A percentile compares a stretch with the other conserved stretches of the same genome.
phyloP scores from a whole-genome alignment of 2,113 vertebrate species.

The Monarcha castaneiventris region DNA sequence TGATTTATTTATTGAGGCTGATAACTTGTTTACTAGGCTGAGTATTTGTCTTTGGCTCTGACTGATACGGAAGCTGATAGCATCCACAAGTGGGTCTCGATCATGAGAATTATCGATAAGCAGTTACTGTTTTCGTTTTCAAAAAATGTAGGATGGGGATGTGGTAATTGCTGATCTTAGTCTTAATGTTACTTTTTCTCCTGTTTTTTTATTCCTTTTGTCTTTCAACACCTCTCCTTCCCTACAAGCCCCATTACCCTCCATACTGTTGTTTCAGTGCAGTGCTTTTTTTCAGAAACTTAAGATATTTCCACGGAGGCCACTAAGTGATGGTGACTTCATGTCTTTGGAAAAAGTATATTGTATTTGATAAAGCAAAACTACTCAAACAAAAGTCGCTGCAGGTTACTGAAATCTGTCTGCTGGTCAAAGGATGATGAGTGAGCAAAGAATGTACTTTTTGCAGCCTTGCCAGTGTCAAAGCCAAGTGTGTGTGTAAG shows the following conservation, averaged over 20 bases:
- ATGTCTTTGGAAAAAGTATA: background rate
- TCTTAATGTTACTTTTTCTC: background rate
- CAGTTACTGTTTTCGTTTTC: background rate
- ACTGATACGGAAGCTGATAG: rapidly evolving
- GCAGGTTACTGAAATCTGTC: background rate
- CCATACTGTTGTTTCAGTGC: background rate
- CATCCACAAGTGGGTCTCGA: background rate
- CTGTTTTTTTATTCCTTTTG: background rate
- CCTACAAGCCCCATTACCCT: background rate
- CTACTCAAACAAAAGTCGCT: background rate
- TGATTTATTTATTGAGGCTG: background rate
- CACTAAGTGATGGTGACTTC: background rate
- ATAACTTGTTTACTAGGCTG: background rate
- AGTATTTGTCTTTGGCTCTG: background rate
- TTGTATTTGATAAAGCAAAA: background rate
- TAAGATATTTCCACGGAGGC: background rate
- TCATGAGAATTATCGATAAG: background rate
- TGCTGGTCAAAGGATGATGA: background rate
- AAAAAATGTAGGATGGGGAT: background rate
- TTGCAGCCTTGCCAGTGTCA: background rate
- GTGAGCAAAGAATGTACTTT: background rate
- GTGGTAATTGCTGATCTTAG: background rate
- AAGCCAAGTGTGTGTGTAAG: background rate
- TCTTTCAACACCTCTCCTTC: background rate
- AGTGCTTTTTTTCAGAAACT: background rate